These are phyloP conservation scores for Callopanchax toddi DNA, from an alignment of 2,113 vertebrate genomes.

Conservation along the genomic window DNA sequence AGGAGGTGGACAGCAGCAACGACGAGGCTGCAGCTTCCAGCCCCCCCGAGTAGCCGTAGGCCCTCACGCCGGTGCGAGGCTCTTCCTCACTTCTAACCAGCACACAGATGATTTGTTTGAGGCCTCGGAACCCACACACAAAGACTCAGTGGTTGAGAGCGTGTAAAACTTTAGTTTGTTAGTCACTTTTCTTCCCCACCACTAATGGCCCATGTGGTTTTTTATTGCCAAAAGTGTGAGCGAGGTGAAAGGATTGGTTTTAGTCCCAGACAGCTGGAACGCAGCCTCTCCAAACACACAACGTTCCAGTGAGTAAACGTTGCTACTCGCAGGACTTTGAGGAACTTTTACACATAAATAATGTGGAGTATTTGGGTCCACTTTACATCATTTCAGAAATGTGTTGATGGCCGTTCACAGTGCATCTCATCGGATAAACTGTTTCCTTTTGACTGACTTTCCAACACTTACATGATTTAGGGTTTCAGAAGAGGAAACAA, in stretches of 20 bases:
- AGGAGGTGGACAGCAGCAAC: conserved; percentile 92
- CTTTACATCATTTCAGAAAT: conserved; percentile 9
- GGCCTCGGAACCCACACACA: too few relatives aligned
- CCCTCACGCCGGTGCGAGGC: neutral
- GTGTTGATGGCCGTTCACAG: conserved; percentile 4
- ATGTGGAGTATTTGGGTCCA: neutral
- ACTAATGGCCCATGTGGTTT: conserved; percentile 38
- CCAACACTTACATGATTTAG: conserved; percentile 14
- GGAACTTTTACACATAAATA: conserved; percentile 3
- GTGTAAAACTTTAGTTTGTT: conserved; percentile 52
- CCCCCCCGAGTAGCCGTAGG: conserved; percentile 84
- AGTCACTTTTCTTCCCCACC: neutral
- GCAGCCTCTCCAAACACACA: conserved; percentile 28
- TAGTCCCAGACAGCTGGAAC: conserved; percentile 21
- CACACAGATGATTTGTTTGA: too few relatives aligned
- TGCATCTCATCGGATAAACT: conserved; percentile 3
- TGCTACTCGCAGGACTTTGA: conserved; percentile 3
- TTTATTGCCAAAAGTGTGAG: conserved; percentile 28
- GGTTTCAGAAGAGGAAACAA: conserved; percentile 17
- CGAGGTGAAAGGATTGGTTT: conserved; percentile 33
- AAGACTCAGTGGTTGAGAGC: neutral
- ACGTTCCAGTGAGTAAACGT: conserved; percentile 13
- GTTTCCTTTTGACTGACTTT: conserved; percentile 28
- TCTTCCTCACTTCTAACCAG: conserved; percentile 20
- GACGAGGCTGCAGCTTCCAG: conserved; percentile 88